Conservation (phyloP, 2,888 invertebrate species). For the Ormyrus rosae region DNA sequence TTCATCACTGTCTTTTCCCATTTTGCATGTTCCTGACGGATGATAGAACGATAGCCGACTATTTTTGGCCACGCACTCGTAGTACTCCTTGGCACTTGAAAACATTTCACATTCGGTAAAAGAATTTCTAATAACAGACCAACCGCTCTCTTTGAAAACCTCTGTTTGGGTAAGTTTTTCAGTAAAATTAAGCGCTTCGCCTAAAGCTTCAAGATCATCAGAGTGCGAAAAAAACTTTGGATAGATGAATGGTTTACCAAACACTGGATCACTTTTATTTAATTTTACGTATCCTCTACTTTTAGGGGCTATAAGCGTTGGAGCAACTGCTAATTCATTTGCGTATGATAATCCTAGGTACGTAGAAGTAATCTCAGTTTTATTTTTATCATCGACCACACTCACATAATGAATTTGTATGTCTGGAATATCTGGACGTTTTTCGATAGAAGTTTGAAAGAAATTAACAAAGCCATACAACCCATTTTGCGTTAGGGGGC, state of each 20-base stretch:
- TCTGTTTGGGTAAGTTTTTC: constrained; percentile 77
- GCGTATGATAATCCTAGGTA: too few species aligned
- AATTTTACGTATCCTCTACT: constrained; percentile 81
- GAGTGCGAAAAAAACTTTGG: constrained; percentile 82
- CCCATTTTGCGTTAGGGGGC: constrained; percentile 78
- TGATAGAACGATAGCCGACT: constrained; percentile 80
- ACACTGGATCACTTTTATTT: constrained; percentile 81
- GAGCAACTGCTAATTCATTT: constrained; percentile 70
- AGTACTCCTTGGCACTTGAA: constrained; percentile 78
- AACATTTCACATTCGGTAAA: constrained; percentile 77
- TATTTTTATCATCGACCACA: constrained; percentile 67
- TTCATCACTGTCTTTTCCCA: constrained; percentile 80
- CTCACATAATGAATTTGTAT: constrained; percentile 78
- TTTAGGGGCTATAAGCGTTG: constrained; percentile 80
- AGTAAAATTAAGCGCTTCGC: constrained; percentile 78
- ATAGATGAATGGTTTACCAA: constrained; percentile 80
- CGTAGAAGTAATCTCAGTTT: constrained; percentile 75
- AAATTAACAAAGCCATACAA: constrained; percentile 80
- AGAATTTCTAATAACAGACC: constrained; percentile 76
- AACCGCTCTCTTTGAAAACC: constrained; percentile 78
- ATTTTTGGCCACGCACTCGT: constrained; percentile 80
- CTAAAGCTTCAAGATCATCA: constrained; percentile 78
- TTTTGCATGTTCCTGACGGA: constrained; percentile 82
- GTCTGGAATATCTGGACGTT: constrained; percentile 78
- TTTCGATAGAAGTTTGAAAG: constrained; percentile 78